Evolutionary conservation across 1,140 invertebrate species (phyloP).

Genomic region (Drosophila baimaii): DNA sequence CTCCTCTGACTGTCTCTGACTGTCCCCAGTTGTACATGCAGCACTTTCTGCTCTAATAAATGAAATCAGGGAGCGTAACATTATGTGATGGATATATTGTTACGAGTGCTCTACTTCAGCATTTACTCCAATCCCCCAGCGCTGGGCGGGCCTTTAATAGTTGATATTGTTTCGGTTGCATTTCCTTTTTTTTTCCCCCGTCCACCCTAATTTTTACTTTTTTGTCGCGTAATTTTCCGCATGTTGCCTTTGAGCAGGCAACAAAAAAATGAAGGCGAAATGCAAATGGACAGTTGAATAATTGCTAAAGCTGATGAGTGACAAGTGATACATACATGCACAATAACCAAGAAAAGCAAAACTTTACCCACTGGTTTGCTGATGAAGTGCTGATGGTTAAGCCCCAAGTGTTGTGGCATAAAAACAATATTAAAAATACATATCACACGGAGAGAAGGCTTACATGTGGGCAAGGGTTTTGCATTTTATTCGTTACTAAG

Average conservation of each 20-base stretch:
- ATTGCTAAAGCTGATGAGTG: conserved; percentile 66
- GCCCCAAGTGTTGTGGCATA: conserved; percentile 7
- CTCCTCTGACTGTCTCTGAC: conserved; percentile 18
- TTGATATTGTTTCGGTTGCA: conserved; percentile 71
- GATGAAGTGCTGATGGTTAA: conserved; percentile 44
- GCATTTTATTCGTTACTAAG: background rate
- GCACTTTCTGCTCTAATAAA: conserved; percentile 82
- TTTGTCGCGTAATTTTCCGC: conserved; percentile 79
- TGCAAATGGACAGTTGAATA: conserved; percentile 76
- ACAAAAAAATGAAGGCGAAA: conserved; percentile 28
- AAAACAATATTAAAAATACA: conserved; percentile 38
- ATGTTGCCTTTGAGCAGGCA: conserved; percentile 63
- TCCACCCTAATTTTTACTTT: conserved; percentile 12
- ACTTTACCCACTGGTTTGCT: conserved; percentile 3
- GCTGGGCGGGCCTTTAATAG: conserved; percentile 53
- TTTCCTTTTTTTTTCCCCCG: conserved; percentile 30
- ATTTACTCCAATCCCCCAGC: background rate
- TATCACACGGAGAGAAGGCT: background rate
- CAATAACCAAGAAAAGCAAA: conserved; percentile 27
- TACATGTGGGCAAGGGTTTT: background rate
- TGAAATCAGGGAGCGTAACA: conserved; percentile 81
- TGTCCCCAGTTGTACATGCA: conserved; percentile 66
- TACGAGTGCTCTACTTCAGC: conserved; percentile 41
- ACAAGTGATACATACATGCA: conserved; percentile 27
- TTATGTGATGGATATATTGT: conserved; percentile 83